Percentiles rank a stretch among this genome's conserved stretches.
These are phyloP conservation scores for Oppia nitens DNA, from an alignment of 1,140 invertebrate genomes.

Conservation along the genomic window DNA sequence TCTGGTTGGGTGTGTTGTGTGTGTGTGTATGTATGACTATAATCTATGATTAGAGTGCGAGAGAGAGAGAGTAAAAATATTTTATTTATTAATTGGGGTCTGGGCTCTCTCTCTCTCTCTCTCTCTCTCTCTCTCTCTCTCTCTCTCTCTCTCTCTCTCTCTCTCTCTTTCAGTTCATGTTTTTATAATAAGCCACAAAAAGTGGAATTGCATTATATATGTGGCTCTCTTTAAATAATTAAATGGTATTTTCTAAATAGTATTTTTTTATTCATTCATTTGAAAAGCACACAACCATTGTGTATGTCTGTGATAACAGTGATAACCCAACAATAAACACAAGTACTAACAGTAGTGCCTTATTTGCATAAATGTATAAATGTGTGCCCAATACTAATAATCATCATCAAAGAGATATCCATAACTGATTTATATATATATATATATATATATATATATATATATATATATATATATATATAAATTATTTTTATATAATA, in stretches of 20 bases:
- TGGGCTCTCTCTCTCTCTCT: not conserved
- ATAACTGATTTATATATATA: no score
- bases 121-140: no score
- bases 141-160: no score
- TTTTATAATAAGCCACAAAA: constrained; percentile 14
- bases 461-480: no score
- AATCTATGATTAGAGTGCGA: constrained; percentile 8
- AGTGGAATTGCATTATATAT: not conserved
- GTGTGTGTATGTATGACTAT: not conserved
- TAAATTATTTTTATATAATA: no score
- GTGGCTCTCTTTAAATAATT: constrained; percentile 1
- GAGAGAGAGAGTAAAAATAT: no score
- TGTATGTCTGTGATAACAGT: no score
- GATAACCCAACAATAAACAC: no score
- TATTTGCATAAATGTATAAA: not conserved
- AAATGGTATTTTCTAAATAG: not conserved
- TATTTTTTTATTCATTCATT: not conserved
- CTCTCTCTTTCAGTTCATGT: no score
- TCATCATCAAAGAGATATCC: no score
- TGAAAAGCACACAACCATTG: not conserved
- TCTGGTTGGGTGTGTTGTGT: not conserved
- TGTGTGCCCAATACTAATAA: no score
- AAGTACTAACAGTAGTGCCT: not conserved
- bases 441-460: no score
- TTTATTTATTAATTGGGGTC: constrained; percentile 12